Conservation (phyloP, 2,113 vertebrate species). For the Fregetta grallaria region DNA sequence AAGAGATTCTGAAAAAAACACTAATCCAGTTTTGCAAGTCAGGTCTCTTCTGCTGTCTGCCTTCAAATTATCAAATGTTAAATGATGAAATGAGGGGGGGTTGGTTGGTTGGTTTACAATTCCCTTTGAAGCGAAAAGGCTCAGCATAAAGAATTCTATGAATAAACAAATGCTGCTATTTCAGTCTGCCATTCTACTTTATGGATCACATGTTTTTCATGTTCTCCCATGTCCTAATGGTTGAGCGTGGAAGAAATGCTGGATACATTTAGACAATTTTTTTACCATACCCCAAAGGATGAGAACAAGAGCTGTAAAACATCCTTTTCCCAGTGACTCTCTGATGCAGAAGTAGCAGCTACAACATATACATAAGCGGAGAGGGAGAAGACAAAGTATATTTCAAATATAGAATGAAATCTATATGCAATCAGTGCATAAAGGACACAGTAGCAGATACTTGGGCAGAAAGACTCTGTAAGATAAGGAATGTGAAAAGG, state of each 20-base stretch:
- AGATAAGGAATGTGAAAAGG: slow-evolving; percentile 5
- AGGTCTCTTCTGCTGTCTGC: not conserved
- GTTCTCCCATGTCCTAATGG: not conserved
- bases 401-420: not conserved
- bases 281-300: not conserved
- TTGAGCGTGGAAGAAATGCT: not conserved
- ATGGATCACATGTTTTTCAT: not conserved
- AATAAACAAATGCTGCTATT: not conserved
- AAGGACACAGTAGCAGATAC: not conserved
- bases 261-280: not conserved
- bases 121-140: slow-evolving; percentile 6
- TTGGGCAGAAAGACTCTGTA: not conserved
- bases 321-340: not conserved
- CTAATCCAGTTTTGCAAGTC: not conserved
- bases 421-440: not conserved
- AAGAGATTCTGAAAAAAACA: not conserved
- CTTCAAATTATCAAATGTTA: slow-evolving; percentile 6
- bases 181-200: not conserved
- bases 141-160: not conserved
- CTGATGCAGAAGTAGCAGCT: not conserved
- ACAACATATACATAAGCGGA: not conserved
- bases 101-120: not conserved
- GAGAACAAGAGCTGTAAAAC: not conserved
- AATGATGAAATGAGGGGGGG: not conserved
- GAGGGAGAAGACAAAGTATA: not conserved